Conservation (phyloP, 2,797 vertebrate genomes). For the Phylloscopus collybita region DNA sequence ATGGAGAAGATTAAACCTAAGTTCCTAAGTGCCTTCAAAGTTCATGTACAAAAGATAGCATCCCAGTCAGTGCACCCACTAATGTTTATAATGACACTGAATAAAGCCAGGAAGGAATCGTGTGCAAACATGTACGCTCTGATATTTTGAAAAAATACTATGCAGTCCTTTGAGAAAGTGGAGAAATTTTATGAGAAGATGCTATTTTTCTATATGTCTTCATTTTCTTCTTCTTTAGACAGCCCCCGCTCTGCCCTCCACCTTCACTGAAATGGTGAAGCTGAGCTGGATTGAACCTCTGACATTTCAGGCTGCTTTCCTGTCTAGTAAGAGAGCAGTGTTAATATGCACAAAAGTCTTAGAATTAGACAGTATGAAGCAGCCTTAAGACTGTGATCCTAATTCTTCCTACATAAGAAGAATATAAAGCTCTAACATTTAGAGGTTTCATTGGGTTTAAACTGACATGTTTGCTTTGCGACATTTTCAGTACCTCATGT, state of each 20-base stretch:
- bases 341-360: background rate
- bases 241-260: background rate
- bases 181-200: background rate
- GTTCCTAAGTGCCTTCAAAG: background rate
- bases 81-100: background rate
- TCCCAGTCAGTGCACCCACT: background rate
- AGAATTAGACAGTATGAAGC: background rate
- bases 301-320: background rate
- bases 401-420: background rate
- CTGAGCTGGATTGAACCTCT: background rate
- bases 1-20: background rate
- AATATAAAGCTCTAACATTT: background rate
- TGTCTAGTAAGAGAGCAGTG: background rate
- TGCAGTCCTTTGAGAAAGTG: background rate
- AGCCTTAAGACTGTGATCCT: background rate
- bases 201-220: background rate
- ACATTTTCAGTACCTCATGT: background rate
- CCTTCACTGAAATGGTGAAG: constrained; percentile 11
- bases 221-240: background rate
- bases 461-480: background rate
- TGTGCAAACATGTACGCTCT: background rate
- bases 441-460: background rate
- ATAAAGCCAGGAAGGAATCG: background rate
- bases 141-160: constrained; percentile 4
- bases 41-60: background rate